Evolutionary conservation across 2,888 invertebrate genomes (phyloP).

Genomic region (Ceraclea dissimilis): DNA sequence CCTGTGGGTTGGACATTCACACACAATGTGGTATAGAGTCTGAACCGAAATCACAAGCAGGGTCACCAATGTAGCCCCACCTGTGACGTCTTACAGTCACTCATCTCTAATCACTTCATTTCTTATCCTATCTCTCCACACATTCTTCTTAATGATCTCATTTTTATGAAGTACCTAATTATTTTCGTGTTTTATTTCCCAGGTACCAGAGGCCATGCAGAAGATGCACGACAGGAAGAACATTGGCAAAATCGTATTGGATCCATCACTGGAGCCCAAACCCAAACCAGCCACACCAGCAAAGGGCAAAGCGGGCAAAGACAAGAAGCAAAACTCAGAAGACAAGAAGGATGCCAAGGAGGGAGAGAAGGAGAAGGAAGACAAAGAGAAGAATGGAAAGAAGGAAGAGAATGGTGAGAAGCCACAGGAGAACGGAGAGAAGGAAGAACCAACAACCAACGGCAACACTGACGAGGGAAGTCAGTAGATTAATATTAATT

Average conservation of each 20-base stretch:
- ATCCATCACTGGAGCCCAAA: conserved; percentile 71
- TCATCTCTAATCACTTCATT: too few relatives aligned
- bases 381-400: conserved; percentile 39
- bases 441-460: conserved; percentile 44
- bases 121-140: too few relatives aligned
- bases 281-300: conserved; percentile 74
- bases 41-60: too few relatives aligned
- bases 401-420: conserved; percentile 25
- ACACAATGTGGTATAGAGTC: too few relatives aligned
- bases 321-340: conserved; percentile 63
- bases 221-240: conserved; percentile 90
- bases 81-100: too few relatives aligned
- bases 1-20: too few relatives aligned
- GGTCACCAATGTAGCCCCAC: too few relatives aligned
- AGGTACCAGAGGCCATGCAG: conserved; percentile 86
- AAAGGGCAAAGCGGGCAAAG: conserved; percentile 64
- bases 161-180: too few relatives aligned
- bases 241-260: conserved; percentile 79
- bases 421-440: conserved; percentile 38
- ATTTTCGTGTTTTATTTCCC: conserved; percentile 7
- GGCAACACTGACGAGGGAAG: conserved; percentile 48
- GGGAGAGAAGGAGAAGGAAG: conserved; percentile 41
- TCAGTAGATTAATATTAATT: conserved; percentile 14
- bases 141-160: too few relatives aligned
- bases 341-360: conserved; percentile 54